These are phyloP conservation scores for Galagoides demidoff DNA, from an alignment of 2,797 vertebrate genomes.

Conservation along the genomic window DNA sequence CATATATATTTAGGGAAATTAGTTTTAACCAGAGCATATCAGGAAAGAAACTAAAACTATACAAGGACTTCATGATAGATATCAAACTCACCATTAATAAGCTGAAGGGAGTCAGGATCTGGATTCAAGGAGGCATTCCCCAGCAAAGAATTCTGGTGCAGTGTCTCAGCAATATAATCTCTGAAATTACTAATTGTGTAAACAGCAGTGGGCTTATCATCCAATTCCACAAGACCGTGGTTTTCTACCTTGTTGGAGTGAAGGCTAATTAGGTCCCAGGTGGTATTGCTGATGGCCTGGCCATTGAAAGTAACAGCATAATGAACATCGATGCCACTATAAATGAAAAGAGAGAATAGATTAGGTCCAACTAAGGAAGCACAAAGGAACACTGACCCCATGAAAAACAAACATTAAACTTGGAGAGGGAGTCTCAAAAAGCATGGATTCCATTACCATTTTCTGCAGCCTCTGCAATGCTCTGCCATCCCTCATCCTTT, in stretches of 20 bases:
- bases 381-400: background rate
- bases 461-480: background rate
- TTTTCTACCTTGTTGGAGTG: slow-evolving; percentile 95
- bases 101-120: slow-evolving; percentile 87
- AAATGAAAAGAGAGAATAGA: slow-evolving; percentile 77
- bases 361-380: slow-evolving; percentile 52
- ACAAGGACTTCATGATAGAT: background rate
- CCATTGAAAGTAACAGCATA: slow-evolving; percentile 93
- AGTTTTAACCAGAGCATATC: background rate
- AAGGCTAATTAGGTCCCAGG: slow-evolving; percentile 93
- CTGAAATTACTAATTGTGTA: slow-evolving; percentile 91
- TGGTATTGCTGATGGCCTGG: slow-evolving; percentile 91
- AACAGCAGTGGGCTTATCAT: slow-evolving; percentile 89
- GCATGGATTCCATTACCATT: background rate
- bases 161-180: slow-evolving; percentile 88
- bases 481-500: background rate
- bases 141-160: slow-evolving; percentile 89
- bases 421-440: background rate
- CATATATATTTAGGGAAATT: background rate
- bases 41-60: slow-evolving; percentile 10
- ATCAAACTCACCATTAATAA: slow-evolving; percentile 89
- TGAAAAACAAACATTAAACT: background rate
- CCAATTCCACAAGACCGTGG: slow-evolving; percentile 88
- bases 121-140: slow-evolving; percentile 89
- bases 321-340: slow-evolving; percentile 89